Percentiles rank a stretch among this genome's conserved stretches.
phyloP scores from a whole-genome alignment of 2,888 invertebrate genomes.

The Slavum lentiscoides region DNA sequence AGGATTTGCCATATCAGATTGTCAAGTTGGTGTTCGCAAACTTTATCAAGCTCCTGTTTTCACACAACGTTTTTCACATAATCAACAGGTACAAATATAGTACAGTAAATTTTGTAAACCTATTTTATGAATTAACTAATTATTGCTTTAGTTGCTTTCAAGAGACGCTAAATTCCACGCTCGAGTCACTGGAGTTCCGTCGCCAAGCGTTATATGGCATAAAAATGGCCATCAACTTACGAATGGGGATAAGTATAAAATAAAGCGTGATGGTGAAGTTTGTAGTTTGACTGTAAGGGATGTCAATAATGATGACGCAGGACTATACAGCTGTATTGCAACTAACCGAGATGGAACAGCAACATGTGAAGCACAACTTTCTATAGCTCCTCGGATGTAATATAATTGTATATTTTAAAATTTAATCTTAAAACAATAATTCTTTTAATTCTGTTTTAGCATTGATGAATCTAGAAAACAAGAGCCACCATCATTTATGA shows the following conservation, averaged over 20 bases:
- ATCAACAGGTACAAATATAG: constrained; percentile 70
- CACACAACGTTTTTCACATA: constrained; percentile 72
- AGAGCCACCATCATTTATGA: constrained; percentile 85
- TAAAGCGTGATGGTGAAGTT: constrained; percentile 78
- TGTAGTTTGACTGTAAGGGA: constrained; percentile 76
- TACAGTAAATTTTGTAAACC: background rate
- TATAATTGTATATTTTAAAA: background rate
- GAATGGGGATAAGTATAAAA: constrained; percentile 71
- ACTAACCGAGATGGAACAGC: constrained; percentile 80
- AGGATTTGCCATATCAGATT: constrained; percentile 73
- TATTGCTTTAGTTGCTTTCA: constrained; percentile 64
- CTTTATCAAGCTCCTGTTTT: constrained; percentile 80
- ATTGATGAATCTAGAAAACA: constrained; percentile 70
- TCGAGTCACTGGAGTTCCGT: constrained; percentile 77
- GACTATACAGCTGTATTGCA: constrained; percentile 76
- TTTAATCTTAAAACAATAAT: background rate
- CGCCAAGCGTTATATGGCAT: constrained; percentile 85
- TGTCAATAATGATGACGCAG: constrained; percentile 70
- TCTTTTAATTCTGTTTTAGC: constrained; percentile 62
- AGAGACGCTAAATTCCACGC: constrained; percentile 83
- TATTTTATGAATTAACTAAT: background rate
- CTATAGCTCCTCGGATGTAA: constrained; percentile 83
- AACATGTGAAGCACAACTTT: constrained; percentile 72
- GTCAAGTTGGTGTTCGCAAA: constrained; percentile 75
- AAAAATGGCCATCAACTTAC: constrained; percentile 76